Evolutionary conservation across 2,888 invertebrate species (phyloP), one percentile per base, ranked within the genome.

Genomic region (Ceramica pisi): DNA sequence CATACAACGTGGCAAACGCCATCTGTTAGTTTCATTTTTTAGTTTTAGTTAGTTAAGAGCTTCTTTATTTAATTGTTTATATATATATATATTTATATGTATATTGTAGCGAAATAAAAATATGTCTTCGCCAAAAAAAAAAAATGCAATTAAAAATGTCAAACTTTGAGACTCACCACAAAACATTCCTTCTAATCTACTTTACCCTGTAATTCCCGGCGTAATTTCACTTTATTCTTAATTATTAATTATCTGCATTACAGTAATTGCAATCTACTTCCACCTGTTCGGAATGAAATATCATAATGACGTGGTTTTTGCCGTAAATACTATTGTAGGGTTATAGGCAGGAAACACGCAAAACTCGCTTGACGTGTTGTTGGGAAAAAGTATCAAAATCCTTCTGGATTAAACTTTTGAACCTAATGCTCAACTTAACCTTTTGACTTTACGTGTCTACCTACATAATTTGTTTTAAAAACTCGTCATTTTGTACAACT

Each of bases 161-260:
- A 80, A 75, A 80, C 55, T 74, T 82, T 82, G 79, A 78, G 75
- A 74, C 9, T 56, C 83, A 10, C 51, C n/a, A 41, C 46, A 46
- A 7, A 55, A 41, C 55, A 3, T 26, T n/a, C 26, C n/a, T 56
- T 56, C 60, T 71, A 56, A 53, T 69, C 21, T 73, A 68, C 56
- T 63, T 14, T 38, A 21, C 41, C 38, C 59, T 55, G 76, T 66
- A 73, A 73, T 80, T 67, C 55, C n/a, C 19, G 68, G 53, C 61
- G 67, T 75, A 65, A 73, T 67, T 80, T 73, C 44, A 61, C 70
- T 73, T 78, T 51, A 71, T 76, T 75, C 59, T 75, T 75, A 81
- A 83, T 84, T 81, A 81, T 64, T 81, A 83, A 83, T 83, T 81
- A 83, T 41, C 66, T n/a, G 19, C 51, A 78, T 75, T 75, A 81